Percentiles rank a stretch among this genome's conserved stretches.
Evolutionary conservation across 2,888 invertebrate genomes (phyloP).

Genomic region (Tyria jacobaeae): DNA sequence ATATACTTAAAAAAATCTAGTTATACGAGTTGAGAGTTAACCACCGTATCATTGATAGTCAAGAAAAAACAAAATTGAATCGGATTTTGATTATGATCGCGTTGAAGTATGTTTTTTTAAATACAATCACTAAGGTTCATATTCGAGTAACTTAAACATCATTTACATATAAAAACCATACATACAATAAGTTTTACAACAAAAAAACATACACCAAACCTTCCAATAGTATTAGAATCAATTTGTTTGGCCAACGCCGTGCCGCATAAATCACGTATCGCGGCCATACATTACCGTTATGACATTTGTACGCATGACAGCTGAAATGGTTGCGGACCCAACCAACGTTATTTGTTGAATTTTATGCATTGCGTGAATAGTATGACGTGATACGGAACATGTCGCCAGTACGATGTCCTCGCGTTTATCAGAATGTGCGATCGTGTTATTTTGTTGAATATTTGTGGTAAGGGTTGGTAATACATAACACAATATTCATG

Average conservation of each 20-base stretch:
- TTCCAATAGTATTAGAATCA: conserved; percentile 58
- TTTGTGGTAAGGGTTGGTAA: not conserved
- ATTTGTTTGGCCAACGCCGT: conserved; percentile 69
- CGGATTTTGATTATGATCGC: no score
- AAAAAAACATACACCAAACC: not conserved
- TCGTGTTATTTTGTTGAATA: not conserved
- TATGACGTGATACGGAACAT: conserved; percentile 39
- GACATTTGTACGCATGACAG: conserved; percentile 38
- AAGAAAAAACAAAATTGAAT: not conserved
- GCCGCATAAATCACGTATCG: conserved; percentile 67
- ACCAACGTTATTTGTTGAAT: conserved; percentile 48
- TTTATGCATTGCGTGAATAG: conserved; percentile 49
- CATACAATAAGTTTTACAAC: not conserved
- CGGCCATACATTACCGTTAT: conserved; percentile 66
- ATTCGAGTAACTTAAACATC: not conserved
- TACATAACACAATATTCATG: no score
- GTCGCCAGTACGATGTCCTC: conserved; percentile 16
- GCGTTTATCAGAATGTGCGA: conserved; percentile 8
- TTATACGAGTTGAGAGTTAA: no score
- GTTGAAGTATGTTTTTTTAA: not conserved
- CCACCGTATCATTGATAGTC: no score
- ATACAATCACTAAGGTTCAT: no score
- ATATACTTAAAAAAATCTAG: no score
- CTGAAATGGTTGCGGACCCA: conserved; percentile 31
- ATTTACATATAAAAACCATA: not conserved